Percentiles rank a stretch among this genome's conserved stretches.
phyloP scores from a whole-genome alignment of 2,888 invertebrate genomes.

The Malthinus seriepunctatus region DNA sequence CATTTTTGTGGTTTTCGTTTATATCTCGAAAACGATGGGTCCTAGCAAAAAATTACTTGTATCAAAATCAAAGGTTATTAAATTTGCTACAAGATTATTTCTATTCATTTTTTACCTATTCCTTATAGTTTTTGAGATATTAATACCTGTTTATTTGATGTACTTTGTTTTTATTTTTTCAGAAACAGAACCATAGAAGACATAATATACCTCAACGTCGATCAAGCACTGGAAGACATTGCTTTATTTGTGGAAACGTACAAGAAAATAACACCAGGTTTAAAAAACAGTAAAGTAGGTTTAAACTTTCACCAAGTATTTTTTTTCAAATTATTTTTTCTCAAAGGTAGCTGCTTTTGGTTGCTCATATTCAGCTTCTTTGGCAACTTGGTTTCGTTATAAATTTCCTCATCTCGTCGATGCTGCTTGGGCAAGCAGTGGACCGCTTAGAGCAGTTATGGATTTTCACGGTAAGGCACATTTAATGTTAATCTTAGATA shows the following conservation, averaged over 20 bases:
- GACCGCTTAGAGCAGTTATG: constrained; percentile 60
- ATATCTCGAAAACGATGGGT: no score
- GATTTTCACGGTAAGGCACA: constrained; percentile 59
- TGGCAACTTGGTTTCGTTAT: constrained; percentile 64
- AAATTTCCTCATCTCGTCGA: constrained; percentile 64
- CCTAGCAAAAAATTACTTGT: no score
- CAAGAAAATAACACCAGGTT: constrained; percentile 41
- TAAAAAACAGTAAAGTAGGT: constrained; percentile 51
- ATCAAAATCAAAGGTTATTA: no score
- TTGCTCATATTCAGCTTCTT: constrained; percentile 63
- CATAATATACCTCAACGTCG: constrained; percentile 50
- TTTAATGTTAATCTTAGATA: background rate
- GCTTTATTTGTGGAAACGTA: constrained; percentile 49
- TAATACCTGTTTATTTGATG: no score
- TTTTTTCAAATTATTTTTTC: background rate
- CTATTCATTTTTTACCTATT: no score
- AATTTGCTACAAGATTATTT: no score
- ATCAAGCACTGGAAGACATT: constrained; percentile 55
- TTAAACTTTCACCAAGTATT: background rate
- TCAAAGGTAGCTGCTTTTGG: constrained; percentile 57
- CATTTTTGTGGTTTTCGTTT: no score
- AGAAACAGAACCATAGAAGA: constrained; percentile 42
- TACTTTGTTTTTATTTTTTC: background rate
- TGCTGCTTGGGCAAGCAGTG: constrained; percentile 63
- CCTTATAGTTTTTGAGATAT: no score